Evolutionary conservation across 2,113 vertebrate genomes (phyloP).

Genomic region (Podiceps cristatus): DNA sequence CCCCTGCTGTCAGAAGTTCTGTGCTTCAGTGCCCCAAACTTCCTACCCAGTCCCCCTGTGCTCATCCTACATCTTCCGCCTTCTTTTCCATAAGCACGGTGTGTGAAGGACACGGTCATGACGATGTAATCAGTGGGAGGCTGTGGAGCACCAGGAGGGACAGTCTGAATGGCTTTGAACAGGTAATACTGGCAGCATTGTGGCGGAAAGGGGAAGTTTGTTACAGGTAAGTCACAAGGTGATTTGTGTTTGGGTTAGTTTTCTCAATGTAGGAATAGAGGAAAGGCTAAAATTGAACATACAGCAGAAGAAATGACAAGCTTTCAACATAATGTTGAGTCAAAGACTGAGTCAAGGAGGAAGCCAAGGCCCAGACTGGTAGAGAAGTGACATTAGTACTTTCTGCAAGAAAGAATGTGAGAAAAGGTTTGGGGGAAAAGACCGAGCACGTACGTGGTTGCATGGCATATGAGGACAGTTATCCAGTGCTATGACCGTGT

Average conservation of each 20-base stretch:
- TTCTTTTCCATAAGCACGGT: background rate
- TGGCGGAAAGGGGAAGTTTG: background rate
- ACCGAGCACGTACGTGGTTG: background rate
- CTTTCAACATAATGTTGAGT: background rate
- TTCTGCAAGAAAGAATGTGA: background rate
- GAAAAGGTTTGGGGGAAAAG: background rate
- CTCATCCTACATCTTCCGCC: background rate
- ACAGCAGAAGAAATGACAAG: background rate
- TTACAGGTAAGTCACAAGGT: constrained; percentile 1
- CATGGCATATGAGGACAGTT: background rate
- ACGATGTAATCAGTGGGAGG: background rate
- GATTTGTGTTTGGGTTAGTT: background rate
- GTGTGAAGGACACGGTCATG: rapidly evolving
- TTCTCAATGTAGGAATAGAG: background rate
- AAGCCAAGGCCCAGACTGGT: background rate
- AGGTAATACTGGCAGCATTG: rapidly evolving
- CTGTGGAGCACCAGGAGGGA: background rate
- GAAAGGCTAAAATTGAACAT: background rate
- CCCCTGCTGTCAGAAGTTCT: background rate
- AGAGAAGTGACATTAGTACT: background rate
- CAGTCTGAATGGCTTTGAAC: background rate
- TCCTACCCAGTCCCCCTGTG: background rate
- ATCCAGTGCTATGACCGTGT: background rate
- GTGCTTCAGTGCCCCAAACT: background rate
- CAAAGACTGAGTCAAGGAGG: background rate